Evolutionary conservation across 2,113 vertebrate genomes (phyloP).

Genomic region (Tachuris rubrigastra): DNA sequence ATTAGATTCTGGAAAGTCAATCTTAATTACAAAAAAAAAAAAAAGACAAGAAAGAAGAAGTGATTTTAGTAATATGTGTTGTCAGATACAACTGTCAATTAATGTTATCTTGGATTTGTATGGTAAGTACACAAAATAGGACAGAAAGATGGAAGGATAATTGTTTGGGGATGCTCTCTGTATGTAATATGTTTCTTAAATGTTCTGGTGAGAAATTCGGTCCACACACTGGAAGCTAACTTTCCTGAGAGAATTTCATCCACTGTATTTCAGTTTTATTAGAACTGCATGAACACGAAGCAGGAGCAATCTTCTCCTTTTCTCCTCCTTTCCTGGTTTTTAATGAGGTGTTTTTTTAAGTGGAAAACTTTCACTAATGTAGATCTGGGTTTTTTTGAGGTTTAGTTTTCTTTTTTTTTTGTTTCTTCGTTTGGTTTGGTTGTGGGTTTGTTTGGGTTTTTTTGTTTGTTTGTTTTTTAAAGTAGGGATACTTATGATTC

Average conservation of each 20-base stretch:
- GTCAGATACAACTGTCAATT: background rate
- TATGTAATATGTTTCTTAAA: background rate
- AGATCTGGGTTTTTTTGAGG: background rate
- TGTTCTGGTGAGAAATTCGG: background rate
- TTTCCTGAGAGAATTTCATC: background rate
- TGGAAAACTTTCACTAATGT: background rate
- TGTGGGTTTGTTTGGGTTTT: no score
- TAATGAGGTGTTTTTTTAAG: background rate
- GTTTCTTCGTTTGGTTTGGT: background rate
- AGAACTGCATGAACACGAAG: background rate
- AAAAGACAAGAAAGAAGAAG: background rate
- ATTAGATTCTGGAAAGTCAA: conserved; percentile 62
- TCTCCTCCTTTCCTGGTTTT: background rate
- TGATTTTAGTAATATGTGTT: background rate
- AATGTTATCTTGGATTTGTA: background rate
- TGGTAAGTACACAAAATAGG: background rate
- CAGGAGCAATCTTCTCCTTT: background rate
- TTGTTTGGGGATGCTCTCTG: background rate
- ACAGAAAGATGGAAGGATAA: background rate
- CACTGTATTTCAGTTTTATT: background rate
- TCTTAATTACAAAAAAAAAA: conserved; percentile 9
- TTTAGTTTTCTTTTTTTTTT: no score
- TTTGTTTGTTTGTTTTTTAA: background rate
- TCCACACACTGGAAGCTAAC: background rate
- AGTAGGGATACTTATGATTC: background rate